Conservation (phyloP, 2,113 vertebrate genomes). For the Acinonyx jubatus region DNA sequence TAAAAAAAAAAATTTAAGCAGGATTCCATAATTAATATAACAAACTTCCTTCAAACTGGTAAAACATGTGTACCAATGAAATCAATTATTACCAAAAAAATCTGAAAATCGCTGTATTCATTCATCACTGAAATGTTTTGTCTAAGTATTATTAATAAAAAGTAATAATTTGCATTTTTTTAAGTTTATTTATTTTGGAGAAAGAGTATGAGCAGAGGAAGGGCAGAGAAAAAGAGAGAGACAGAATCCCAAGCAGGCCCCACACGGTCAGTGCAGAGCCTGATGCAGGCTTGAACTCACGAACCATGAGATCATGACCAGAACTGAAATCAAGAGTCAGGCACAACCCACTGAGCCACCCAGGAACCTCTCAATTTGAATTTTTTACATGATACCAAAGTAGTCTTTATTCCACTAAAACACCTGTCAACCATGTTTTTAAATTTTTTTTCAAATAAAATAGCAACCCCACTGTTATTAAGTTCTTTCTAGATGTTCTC, state of each 20-base stretch:
- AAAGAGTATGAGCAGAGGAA: too few species aligned
- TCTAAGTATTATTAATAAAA: background rate
- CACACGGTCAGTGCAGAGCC: too few species aligned
- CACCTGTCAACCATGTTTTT: background rate
- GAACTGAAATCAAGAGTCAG: too few species aligned
- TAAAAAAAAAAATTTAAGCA: background rate
- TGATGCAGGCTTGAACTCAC: too few species aligned
- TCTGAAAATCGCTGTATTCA: conserved; percentile 9
- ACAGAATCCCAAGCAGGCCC: too few species aligned
- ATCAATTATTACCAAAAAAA: background rate
- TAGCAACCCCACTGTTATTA: background rate
- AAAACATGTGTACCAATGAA: background rate
- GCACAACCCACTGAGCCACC: too few species aligned
- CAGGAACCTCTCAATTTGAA: background rate
- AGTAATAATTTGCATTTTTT: background rate
- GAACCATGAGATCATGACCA: too few species aligned
- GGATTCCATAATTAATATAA: background rate
- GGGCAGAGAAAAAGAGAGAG: too few species aligned
- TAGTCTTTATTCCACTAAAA: background rate
- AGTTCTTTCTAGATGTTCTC: background rate
- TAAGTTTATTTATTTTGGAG: too few species aligned
- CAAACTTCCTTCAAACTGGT: background rate
- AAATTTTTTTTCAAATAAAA: background rate
- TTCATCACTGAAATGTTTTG: background rate
- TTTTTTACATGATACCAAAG: background rate